phyloP scores from a whole-genome alignment of 1,140 invertebrate genomes.

The Orius insidiosus region DNA sequence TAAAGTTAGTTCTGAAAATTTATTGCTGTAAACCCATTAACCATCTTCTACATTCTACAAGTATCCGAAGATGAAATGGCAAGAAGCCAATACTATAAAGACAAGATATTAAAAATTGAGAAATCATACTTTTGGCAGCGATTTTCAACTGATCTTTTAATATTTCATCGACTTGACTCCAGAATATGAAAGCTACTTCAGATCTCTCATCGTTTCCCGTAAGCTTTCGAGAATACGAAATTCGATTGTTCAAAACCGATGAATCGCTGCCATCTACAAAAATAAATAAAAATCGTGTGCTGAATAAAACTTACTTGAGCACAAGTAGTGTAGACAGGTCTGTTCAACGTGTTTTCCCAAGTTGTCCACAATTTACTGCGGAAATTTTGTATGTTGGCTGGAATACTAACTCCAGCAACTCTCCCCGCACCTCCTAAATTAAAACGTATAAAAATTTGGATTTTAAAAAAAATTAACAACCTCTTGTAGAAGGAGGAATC shows the following conservation, averaged over 20 bases:
- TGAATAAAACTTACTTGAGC: constrained; percentile 17
- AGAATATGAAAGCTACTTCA: constrained; percentile 27
- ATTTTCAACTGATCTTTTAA: constrained; percentile 16
- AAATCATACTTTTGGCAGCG: constrained; percentile 40
- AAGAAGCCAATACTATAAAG: no score
- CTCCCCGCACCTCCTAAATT: constrained; percentile 39
- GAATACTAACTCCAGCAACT: constrained; percentile 38
- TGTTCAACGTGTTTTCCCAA: constrained; percentile 34
- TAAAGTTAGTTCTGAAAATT: no score
- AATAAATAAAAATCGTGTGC: not conserved
- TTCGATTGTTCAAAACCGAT: constrained; percentile 17
- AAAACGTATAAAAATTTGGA: no score
- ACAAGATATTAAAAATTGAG: no score
- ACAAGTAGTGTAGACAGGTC: constrained; percentile 16
- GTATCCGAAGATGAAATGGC: no score
- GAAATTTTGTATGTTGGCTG: constrained; percentile 45
- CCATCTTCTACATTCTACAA: no score
- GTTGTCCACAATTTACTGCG: constrained; percentile 58
- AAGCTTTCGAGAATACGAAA: not conserved
- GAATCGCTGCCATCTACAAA: constrained; percentile 19
- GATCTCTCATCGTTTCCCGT: constrained; percentile 33
- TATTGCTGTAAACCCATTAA: no score
- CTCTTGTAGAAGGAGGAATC: constrained; percentile 13
- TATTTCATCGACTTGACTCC: constrained; percentile 17
- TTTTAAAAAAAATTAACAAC: constrained; percentile 6